Percentiles rank a stretch among this genome's conserved stretches.
Evolutionary conservation across 2,797 vertebrate genomes (phyloP).

Genomic region (Sebastiscus albofasciatus): DNA sequence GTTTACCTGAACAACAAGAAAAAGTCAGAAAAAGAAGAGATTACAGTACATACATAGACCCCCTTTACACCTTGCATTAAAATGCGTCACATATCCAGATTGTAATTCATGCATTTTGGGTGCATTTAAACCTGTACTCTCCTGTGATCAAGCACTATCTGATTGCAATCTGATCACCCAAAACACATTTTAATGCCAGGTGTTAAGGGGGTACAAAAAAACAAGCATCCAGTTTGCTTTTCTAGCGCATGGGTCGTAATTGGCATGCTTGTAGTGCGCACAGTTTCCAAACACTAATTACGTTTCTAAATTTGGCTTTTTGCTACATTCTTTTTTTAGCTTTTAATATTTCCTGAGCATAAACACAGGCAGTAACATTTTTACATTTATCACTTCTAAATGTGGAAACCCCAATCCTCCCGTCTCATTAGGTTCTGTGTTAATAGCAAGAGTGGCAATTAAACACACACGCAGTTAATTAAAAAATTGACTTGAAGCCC

Average conservation of each 20-base stretch:
- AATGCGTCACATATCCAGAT: background rate
- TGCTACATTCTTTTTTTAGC: background rate
- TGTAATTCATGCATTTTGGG: background rate
- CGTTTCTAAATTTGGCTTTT: background rate
- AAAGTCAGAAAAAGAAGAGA: background rate
- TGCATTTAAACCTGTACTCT: background rate
- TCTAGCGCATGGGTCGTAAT: background rate
- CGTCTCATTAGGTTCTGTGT: background rate
- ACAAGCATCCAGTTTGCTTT: background rate
- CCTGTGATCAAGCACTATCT: too few species aligned
- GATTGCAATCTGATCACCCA: too few species aligned
- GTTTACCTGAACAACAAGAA: background rate
- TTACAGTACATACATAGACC: background rate
- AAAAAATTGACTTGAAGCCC: background rate
- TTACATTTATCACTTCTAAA: background rate
- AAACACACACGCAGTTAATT: background rate
- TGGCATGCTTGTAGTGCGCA: background rate
- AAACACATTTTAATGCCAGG: too few species aligned
- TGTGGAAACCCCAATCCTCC: background rate
- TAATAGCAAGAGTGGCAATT: background rate
- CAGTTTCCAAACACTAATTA: background rate
- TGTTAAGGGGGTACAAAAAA: too few species aligned
- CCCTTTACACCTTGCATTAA: background rate
- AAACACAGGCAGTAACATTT: background rate
- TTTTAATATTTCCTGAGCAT: background rate